Conservation (phyloP, 2,888 invertebrate genomes). For the Sphaerophoria rueppellii region DNA sequence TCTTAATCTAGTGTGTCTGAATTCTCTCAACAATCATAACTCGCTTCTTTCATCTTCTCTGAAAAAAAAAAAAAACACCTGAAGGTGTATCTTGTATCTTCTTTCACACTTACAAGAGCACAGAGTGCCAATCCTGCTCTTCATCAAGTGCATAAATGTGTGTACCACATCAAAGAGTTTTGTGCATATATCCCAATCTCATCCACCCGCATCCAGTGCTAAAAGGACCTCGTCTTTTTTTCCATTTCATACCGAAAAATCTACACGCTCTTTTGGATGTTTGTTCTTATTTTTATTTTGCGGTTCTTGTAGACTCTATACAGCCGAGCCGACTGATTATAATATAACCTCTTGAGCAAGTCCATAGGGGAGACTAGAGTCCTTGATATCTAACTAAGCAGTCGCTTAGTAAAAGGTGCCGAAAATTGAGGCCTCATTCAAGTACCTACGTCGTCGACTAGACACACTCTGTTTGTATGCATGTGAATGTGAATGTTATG, state of each 20-base stretch:
- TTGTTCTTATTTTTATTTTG: slow-evolving; percentile 31
- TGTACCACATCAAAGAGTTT: slow-evolving; percentile 64
- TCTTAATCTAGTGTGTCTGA: background rate
- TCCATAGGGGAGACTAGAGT: slow-evolving; percentile 54
- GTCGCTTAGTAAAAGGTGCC: slow-evolving; percentile 64
- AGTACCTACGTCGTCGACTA: slow-evolving; percentile 16
- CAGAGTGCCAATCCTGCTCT: slow-evolving; percentile 57
- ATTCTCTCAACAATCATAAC: slow-evolving; percentile 43
- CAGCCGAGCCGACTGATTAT: slow-evolving; percentile 65
- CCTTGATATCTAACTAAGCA: slow-evolving; percentile 66
- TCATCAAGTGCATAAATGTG: slow-evolving; percentile 16
- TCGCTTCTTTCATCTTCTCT: slow-evolving; percentile 49
- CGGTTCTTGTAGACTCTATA: slow-evolving; percentile 40
- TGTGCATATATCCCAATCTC: background rate
- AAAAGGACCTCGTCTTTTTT: slow-evolving; percentile 44
- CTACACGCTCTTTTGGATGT: slow-evolving; percentile 36
- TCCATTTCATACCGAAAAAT: background rate
- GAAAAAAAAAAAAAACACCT: slow-evolving; percentile 23
- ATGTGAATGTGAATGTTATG: no score
- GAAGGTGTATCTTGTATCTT: slow-evolving; percentile 38
- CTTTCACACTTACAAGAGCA: slow-evolving; percentile 47
- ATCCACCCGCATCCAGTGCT: background rate
- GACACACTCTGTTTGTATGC: slow-evolving; percentile 1
- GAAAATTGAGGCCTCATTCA: slow-evolving; percentile 55
- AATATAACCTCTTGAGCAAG: slow-evolving; percentile 49